phyloP scores from a whole-genome alignment of 1,140 invertebrate species.

The Camponotus floridanus region DNA sequence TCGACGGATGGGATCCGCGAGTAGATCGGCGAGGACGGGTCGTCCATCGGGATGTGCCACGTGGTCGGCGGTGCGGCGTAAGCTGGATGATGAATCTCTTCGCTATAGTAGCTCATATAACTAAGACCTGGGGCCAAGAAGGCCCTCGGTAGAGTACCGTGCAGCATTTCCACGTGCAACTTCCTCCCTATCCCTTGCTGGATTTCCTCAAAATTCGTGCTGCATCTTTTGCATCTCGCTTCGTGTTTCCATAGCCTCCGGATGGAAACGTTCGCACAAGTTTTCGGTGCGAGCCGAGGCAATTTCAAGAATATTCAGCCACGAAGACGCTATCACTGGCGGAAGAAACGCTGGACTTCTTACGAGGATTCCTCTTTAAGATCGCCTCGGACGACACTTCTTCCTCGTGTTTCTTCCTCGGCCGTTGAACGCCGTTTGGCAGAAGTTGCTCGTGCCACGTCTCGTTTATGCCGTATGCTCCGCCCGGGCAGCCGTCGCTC shows the following conservation, averaged over 20 bases:
- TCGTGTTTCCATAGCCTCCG: background rate
- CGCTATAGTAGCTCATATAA: conserved; percentile 82
- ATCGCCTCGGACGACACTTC: conserved; percentile 13
- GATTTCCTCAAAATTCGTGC: conserved; percentile 17
- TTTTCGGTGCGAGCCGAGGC: conserved; percentile 10
- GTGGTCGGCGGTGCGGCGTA: conserved; percentile 64
- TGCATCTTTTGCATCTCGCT: background rate
- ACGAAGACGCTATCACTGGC: conserved; percentile 36
- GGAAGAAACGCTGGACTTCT: conserved; percentile 6
- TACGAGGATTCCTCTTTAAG: background rate
- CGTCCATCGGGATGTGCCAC: conserved; percentile 77
- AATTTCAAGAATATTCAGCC: background rate
- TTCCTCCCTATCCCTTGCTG: background rate
- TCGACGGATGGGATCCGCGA: conserved; percentile 57
- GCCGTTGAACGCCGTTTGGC: conserved; percentile 83
- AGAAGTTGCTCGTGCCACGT: conserved; percentile 63
- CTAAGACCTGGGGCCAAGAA: conserved; percentile 80
- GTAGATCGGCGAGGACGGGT: conserved; percentile 70
- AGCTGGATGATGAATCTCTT: conserved; percentile 74
- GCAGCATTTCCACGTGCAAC: conserved; percentile 78
- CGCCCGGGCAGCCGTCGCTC: conserved; percentile 71
- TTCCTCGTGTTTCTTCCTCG: conserved; percentile 59
- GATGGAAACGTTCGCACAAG: background rate
- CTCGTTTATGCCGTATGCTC: conserved; percentile 78
- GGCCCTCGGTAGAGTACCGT: conserved; percentile 82